A percentile compares a stretch with the other conserved stretches of the same genome.
phyloP scores from a whole-genome alignment of 2,888 invertebrate genomes.

The Temnothorax ravouxi region DNA sequence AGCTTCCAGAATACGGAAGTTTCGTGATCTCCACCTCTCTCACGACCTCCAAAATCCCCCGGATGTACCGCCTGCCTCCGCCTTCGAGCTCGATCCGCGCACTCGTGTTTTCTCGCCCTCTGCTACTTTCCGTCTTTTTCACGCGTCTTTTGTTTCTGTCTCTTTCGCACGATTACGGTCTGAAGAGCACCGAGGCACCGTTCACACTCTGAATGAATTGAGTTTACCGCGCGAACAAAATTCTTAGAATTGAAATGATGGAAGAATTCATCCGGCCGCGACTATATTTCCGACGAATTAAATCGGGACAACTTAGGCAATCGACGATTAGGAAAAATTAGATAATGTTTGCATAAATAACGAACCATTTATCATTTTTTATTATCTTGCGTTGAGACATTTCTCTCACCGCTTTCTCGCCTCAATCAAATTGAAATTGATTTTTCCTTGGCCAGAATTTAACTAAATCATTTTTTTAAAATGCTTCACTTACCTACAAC shows the following conservation, averaged over 20 bases:
- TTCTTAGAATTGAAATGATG: conserved; percentile 62
- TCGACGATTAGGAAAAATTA: conserved; percentile 22
- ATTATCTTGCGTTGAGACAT: too few relatives aligned
- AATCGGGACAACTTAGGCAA: conserved; percentile 34
- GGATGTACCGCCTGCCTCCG: conserved; percentile 72
- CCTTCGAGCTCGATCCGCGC: conserved; percentile 63
- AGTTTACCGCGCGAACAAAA: conserved; percentile 61
- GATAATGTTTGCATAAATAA: background rate
- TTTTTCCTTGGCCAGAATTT: background rate
- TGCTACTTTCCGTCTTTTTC: conserved; percentile 36
- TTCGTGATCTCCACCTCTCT: conserved; percentile 71
- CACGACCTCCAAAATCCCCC: conserved; percentile 73
- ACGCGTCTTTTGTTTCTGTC: conserved; percentile 60
- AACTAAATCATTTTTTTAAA: background rate
- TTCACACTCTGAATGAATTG: conserved; percentile 58
- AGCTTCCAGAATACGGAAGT: conserved; percentile 71
- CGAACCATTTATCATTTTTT: background rate
- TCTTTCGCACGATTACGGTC: conserved; percentile 66
- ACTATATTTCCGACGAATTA: conserved; percentile 23
- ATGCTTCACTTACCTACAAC: background rate
- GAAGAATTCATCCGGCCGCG: conserved; percentile 62
- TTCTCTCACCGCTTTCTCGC: background rate
- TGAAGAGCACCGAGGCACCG: conserved; percentile 47
- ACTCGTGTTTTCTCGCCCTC: conserved; percentile 70
- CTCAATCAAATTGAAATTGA: background rate